Conservation (phyloP, 2,797 vertebrate genomes). For the Pantherophis alleghaniensis region DNA sequence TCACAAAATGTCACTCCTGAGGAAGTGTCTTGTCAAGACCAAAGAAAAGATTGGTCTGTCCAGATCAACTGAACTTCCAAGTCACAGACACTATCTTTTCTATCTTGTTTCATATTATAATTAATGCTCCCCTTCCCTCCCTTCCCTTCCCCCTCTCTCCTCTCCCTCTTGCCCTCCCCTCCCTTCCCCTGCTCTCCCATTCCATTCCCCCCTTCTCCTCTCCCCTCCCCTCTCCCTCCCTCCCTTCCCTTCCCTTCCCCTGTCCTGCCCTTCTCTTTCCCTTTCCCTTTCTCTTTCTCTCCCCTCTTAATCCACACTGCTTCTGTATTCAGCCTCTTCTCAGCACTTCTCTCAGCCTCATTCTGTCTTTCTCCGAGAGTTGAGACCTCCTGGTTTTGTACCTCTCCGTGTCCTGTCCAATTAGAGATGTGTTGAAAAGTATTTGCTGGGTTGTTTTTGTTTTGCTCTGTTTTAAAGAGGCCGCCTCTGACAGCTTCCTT, state of each 20-base stretch:
- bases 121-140: not conserved
- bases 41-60: not conserved
- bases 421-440: slow-evolving; percentile 9
- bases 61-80: not conserved
- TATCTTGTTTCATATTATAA: not conserved
- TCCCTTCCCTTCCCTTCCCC: too few species aligned
- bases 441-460: not conserved
- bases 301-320: slow-evolving; percentile 4
- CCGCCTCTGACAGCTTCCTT: not conserved
- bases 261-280: rapidly evolving
- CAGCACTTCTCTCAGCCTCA: not conserved
- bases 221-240: too few species aligned
- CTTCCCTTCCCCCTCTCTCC: rapidly evolving
- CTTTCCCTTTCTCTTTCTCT: rapidly evolving
- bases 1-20: not conserved
- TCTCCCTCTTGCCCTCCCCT: too few species aligned
- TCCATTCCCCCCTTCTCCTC: too few species aligned
- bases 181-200: too few species aligned
- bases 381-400: rapidly evolving
- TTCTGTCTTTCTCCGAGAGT: not conserved
- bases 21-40: not conserved
- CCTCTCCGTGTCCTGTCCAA: not conserved
- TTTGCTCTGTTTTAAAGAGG: not conserved
- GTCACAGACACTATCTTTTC: not conserved
- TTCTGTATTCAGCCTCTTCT: not conserved